These are phyloP conservation scores for Tyrophagus putrescentiae DNA, from an alignment of 1,140 invertebrate species.

Conservation along the genomic window DNA sequence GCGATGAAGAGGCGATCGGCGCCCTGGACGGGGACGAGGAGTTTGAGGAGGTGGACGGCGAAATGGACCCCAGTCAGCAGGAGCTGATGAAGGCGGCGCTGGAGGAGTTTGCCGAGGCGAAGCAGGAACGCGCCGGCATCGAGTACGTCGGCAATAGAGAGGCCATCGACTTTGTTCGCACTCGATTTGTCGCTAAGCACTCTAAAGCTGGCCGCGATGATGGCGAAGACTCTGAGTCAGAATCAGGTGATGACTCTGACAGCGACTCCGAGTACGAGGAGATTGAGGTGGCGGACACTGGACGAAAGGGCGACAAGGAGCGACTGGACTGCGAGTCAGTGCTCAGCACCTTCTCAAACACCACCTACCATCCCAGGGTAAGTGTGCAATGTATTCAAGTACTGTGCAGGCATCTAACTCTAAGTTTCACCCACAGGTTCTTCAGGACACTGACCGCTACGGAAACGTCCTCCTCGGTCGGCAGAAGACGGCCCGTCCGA, in stretches of 20 bases:
- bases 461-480: slow-evolving; percentile 38
- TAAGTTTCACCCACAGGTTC: slow-evolving; percentile 51
- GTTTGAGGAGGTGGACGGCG: slow-evolving; percentile 20
- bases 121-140: not conserved
- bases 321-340: slow-evolving; percentile 27
- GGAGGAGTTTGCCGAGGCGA: slow-evolving; percentile 19
- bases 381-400: slow-evolving; percentile 47
- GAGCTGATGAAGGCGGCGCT: slow-evolving; percentile 6
- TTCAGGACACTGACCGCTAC: slow-evolving; percentile 54
- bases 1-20: slow-evolving; percentile 71
- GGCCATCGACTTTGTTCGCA: slow-evolving; percentile 3
- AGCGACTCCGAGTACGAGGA: slow-evolving; percentile 16
- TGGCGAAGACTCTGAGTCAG: no score
- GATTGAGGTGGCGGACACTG: slow-evolving; percentile 13
- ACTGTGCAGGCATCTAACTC: slow-evolving; percentile 32
- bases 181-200: not conserved
- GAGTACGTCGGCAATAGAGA: not conserved
- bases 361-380: slow-evolving; percentile 76
- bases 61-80: slow-evolving; percentile 15
- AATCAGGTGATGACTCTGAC: not conserved
- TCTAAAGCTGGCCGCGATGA: not conserved
- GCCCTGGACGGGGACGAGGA: slow-evolving; percentile 39
- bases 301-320: slow-evolving; percentile 16
- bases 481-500: slow-evolving; percentile 48
- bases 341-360: slow-evolving; percentile 57